phyloP scores from a whole-genome alignment of 2,888 invertebrate genomes.

The Scelioninae gen. 1 region DNA sequence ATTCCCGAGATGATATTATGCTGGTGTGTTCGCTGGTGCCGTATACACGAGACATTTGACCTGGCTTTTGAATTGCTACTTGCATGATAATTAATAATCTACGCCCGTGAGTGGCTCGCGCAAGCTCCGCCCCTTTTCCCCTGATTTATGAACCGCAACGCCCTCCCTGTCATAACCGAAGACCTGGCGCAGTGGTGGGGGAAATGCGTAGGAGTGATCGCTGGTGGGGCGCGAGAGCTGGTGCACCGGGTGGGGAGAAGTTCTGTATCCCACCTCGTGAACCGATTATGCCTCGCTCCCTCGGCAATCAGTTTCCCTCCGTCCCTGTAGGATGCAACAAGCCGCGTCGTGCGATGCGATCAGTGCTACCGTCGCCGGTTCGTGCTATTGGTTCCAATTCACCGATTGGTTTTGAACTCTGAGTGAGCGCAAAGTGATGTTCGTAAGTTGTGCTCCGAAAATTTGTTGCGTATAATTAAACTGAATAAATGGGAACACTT shows the following conservation, averaged over 20 bases:
- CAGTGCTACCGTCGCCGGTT: conserved; percentile 23
- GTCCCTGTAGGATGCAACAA: conserved; percentile 77
- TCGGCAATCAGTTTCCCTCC: conserved; percentile 81
- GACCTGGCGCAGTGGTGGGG: conserved; percentile 67
- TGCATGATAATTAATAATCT: conserved; percentile 84
- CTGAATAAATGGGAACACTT: conserved; percentile 54
- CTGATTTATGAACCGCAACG: conserved; percentile 84
- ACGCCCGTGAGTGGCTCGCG: conserved; percentile 82
- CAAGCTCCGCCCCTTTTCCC: conserved; percentile 82
- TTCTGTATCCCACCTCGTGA: conserved; percentile 65
- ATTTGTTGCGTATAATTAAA: too few relatives aligned
- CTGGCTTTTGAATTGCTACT: conserved; percentile 55
- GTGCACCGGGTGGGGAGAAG: conserved; percentile 46
- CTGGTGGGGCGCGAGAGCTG: conserved; percentile 21
- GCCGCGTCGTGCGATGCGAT: conserved; percentile 26
- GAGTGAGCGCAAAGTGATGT: too few relatives aligned
- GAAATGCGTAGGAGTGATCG: conserved; percentile 67
- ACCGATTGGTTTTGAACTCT: not conserved
- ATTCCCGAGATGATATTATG: too few relatives aligned
- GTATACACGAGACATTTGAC: conserved; percentile 17
- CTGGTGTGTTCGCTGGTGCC: conserved; percentile 1
- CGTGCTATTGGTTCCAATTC: conserved; percentile 6
- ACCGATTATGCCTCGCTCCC: conserved; percentile 75
- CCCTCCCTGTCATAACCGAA: conserved; percentile 83
- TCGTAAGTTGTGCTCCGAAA: too few relatives aligned